Conservation (phyloP, 92 coral and sea anemone genomes). For the Actinostola sp. region DNA sequence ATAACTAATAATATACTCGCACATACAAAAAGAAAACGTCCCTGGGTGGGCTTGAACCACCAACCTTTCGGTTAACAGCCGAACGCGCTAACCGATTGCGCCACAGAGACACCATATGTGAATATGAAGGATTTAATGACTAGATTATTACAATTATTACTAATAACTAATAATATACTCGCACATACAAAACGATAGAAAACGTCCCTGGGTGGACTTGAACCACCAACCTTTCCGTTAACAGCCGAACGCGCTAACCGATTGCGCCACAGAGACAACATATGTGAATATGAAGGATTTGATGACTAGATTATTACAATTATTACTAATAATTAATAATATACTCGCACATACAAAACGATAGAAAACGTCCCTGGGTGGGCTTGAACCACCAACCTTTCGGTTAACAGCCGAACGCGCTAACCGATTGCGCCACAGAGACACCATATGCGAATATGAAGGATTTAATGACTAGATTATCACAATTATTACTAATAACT, state of each 20-base stretch:
- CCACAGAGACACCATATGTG: constrained; percentile 77
- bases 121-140: neutral
- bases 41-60: constrained; percentile 75
- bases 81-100: constrained; percentile 99
- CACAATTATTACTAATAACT: no score
- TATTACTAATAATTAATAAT: neutral
- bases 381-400: constrained; percentile 17
- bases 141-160: neutral
- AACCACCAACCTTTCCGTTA: constrained; percentile 19
- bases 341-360: no score
- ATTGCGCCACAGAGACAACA: constrained; percentile 13
- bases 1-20: neutral
- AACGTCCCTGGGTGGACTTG: constrained; percentile 15
- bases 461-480: neutral
- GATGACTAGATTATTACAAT: no score
- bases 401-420: constrained; percentile 99
- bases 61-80: constrained; percentile 99
- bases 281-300: no score
- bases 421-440: constrained; percentile 99
- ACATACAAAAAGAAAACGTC: neutral
- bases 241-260: constrained; percentile 21
- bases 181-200: neutral
- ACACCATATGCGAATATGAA: constrained; percentile 15
- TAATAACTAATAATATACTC: no score
- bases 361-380: constrained; percentile 2